Percentiles rank a stretch among this genome's conserved stretches.
Conservation (phyloP, 2,113 vertebrate species). For the Spilogale gracilis region DNA sequence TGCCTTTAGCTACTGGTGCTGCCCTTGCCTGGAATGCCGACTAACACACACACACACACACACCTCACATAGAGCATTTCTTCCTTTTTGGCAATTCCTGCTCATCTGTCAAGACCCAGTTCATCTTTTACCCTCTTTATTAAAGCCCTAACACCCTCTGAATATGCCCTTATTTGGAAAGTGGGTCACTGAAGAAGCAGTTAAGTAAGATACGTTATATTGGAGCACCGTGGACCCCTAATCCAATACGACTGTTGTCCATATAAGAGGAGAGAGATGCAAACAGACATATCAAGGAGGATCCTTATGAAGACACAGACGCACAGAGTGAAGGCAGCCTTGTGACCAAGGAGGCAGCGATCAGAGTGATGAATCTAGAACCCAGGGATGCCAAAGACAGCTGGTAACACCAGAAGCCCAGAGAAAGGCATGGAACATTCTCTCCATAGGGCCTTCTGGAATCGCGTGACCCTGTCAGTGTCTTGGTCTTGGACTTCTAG, state of each 20-base stretch:
- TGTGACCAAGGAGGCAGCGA: neutral
- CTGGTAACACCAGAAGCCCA: neutral
- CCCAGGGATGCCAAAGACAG: neutral
- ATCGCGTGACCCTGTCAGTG: fast-evolving
- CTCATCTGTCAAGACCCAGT: neutral
- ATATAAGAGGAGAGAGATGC: neutral
- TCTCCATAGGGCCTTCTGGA: neutral
- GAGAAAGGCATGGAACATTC: neutral
- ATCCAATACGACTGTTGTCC: neutral
- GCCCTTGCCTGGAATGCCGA: neutral
- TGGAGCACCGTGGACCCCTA: neutral
- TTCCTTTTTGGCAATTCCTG: neutral
- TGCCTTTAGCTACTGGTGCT: neutral
- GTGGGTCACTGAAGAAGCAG: neutral
- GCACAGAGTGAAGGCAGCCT: neutral
- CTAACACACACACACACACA: too few relatives aligned
- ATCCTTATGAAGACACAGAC: neutral
- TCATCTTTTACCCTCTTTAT: neutral
- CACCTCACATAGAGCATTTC: neutral
- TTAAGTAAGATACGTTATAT: neutral
- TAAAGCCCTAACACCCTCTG: neutral
- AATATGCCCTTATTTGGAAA: neutral
- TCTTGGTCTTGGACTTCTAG: neutral
- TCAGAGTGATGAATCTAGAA: neutral
- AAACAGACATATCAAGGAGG: neutral